Conservation (phyloP, 2,113 vertebrate species). For the Pangasianodon hypophthalmus region DNA sequence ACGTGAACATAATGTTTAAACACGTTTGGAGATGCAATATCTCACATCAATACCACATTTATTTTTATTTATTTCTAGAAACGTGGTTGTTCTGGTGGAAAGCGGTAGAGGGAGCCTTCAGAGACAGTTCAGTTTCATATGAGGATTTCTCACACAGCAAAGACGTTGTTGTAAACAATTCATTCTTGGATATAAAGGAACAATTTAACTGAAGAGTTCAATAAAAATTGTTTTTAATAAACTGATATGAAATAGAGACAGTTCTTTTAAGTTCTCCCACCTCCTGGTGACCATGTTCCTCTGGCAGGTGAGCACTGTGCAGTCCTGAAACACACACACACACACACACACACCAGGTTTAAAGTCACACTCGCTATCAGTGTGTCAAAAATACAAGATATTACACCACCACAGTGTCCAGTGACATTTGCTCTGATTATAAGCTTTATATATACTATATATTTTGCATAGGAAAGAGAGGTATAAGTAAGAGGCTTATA, state of each 20-base stretch:
- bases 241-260: background rate
- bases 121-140: background rate
- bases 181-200: background rate
- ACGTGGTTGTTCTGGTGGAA: background rate
- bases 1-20: too few species aligned
- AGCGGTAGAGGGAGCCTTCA: background rate
- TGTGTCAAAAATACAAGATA: background rate
- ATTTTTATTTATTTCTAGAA: background rate
- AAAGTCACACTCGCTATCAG: background rate
- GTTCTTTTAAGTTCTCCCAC: conserved; percentile 47
- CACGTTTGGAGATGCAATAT: too few species aligned
- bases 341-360: background rate
- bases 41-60: too few species aligned
- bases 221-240: background rate
- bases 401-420: too few species aligned
- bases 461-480: too few species aligned
- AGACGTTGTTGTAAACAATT: background rate
- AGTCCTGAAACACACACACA: conserved; percentile 61
- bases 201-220: background rate
- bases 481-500: too few species aligned
- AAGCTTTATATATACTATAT: too few species aligned
- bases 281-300: conserved; percentile 58
- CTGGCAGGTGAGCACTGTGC: conserved; percentile 60
- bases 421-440: too few species aligned
- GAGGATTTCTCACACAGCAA: background rate